Conservation (phyloP, 2,797 vertebrate species). For the Microhierax caerulescens region DNA sequence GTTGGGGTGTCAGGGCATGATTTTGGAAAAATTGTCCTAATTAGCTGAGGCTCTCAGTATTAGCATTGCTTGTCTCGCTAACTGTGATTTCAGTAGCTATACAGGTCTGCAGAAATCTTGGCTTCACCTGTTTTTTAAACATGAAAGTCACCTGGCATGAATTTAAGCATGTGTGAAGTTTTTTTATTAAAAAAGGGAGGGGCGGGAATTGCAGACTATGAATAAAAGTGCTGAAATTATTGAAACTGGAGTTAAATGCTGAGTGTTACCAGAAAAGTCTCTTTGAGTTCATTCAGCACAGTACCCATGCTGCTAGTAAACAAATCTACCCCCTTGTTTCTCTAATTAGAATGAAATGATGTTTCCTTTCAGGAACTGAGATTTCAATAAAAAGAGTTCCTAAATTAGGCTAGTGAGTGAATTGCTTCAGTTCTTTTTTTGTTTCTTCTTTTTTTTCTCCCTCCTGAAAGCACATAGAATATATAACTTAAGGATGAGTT, state of each 20-base stretch:
- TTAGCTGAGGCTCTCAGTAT: neutral
- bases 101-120: neutral
- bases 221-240: neutral
- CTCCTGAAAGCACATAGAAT: neutral
- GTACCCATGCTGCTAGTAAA: neutral
- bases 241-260: neutral
- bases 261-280: neutral
- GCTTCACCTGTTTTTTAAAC: neutral
- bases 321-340: neutral
- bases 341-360: neutral
- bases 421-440: neutral
- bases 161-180: neutral
- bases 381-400: neutral
- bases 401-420: neutral
- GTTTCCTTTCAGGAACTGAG: neutral
- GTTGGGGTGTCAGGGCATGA: neutral
- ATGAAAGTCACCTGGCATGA: neutral
- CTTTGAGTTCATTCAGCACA: neutral
- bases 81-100: neutral
- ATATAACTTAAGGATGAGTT: neutral
- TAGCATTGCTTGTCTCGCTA: fast-evolving
- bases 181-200: neutral
- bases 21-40: neutral
- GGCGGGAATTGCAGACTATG: neutral
- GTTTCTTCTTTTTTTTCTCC: no score